Percentiles rank a stretch among this genome's conserved stretches.
Evolutionary conservation across 2,113 vertebrate species (phyloP).

Genomic region (Atlantisia rogersi): DNA sequence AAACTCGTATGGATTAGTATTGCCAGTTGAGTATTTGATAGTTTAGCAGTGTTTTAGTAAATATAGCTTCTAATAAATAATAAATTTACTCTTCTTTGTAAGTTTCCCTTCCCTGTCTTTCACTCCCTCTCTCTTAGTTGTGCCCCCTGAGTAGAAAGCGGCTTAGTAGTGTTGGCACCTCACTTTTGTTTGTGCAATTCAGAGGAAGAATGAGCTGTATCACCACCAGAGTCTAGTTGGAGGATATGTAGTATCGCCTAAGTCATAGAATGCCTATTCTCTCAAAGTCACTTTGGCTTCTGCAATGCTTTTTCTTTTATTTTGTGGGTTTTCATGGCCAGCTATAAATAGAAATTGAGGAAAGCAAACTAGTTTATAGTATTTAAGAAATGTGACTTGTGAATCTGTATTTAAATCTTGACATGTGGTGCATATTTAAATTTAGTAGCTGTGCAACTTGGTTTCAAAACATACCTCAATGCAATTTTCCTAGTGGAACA

Average conservation of each 20-base stretch:
- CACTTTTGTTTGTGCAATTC: neutral
- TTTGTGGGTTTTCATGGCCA: neutral
- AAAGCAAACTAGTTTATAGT: neutral
- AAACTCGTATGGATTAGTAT: neutral
- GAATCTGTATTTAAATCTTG: neutral
- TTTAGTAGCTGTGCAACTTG: neutral
- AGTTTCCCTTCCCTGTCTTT: neutral
- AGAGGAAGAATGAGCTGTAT: neutral
- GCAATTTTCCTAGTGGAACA: neutral
- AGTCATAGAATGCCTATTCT: neutral
- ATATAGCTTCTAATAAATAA: neutral
- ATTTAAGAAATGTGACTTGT: neutral
- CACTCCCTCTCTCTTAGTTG: neutral
- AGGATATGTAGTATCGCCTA: neutral
- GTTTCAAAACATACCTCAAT: neutral
- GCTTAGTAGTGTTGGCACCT: neutral
- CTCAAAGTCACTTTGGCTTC: neutral
- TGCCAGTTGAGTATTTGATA: neutral
- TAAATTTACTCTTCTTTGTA: neutral
- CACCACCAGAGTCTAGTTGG: neutral
- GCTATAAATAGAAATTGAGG: neutral
- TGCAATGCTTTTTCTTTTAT: neutral
- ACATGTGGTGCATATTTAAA: slow-evolving; percentile 6
- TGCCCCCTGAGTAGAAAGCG: neutral
- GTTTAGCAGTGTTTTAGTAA: neutral